phyloP scores from a whole-genome alignment of 1,140 invertebrate genomes.

The Thaumatotibia leucotreta region DNA sequence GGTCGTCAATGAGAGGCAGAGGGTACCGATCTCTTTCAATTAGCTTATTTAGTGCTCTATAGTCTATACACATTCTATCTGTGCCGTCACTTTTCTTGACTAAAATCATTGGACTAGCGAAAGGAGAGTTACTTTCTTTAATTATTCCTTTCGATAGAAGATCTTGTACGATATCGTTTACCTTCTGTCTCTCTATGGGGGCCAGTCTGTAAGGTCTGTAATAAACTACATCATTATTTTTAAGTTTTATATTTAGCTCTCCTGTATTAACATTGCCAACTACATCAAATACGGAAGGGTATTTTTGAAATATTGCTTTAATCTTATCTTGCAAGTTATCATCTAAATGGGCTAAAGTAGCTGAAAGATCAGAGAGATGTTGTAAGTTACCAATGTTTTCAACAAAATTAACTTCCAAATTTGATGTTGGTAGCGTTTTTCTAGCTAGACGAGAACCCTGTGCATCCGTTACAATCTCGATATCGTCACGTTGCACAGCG shows the following conservation, averaged over 20 bases:
- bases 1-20: no score
- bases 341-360: slow-evolving; percentile 13
- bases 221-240: slow-evolving; percentile 27
- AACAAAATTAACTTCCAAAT: neutral
- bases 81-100: slow-evolving; percentile 35
- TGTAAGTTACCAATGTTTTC: no score
- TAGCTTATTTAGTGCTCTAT: slow-evolving; percentile 24
- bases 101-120: slow-evolving; percentile 25
- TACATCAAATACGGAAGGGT: slow-evolving; percentile 17
- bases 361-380: neutral
- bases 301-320: slow-evolving; percentile 19
- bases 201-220: slow-evolving; percentile 38
- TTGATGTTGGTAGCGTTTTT: no score
- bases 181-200: slow-evolving; percentile 29
- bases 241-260: slow-evolving; percentile 28
- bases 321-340: slow-evolving; percentile 17
- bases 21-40: slow-evolving; percentile 27
- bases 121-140: slow-evolving; percentile 36
- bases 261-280: slow-evolving; percentile 23
- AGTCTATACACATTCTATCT: slow-evolving; percentile 29
- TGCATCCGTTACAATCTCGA: slow-evolving; percentile 20
- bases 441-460: slow-evolving; percentile 19
- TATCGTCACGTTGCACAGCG: slow-evolving; percentile 15
- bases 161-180: slow-evolving; percentile 45
- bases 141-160: slow-evolving; percentile 48